Evolutionary conservation across 2,888 invertebrate species (phyloP), one percentile per base, ranked within the genome.

Genomic region (Stramonita haemastoma): DNA sequence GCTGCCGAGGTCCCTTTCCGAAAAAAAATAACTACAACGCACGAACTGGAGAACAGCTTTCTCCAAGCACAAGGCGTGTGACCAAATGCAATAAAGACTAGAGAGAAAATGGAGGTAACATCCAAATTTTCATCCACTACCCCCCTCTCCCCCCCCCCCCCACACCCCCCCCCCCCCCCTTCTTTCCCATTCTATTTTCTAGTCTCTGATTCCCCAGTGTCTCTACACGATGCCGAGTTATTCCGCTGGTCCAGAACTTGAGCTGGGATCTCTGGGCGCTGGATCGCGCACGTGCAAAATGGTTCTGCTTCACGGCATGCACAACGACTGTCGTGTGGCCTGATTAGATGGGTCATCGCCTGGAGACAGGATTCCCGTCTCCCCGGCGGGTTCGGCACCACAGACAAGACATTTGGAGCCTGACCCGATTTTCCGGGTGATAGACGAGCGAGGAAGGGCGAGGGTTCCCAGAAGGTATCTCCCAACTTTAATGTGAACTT

Each of bases 261-360:
- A 34, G 81, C 19, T 19, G 2, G 22, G 81, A 81, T 34, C 81
- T 81, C 36, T 32, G 32, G 36, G 81, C 32, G 81, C 19, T 32
- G 34, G 66, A 66, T 66, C 66, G 6, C 29, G 57, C 85, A 85
- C 85, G 85, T 85, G 85, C 36, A 26, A 57, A 46, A 57, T 6
- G 56, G 85, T 57, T 85, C 85, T 32, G 85, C 57, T 60, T 29
- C 26, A 57, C 29, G 60, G 56, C 56, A 32, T 0, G 57, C 29
- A n/a, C n/a, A 4, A n/a, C 85, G 29, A 85, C 57, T 15, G 85
- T 85, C 85, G 85, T 29, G 85, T 29, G 85, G 56, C 57, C 85
- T 56, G 85, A 57, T 57, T 85, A n/a, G 46, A 60, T 15, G 85
- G 85, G 85, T 85, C 85, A 60, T 29, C 32, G 85, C 29, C 56